phyloP scores from a whole-genome alignment of 2,113 vertebrate genomes.

The Scolopax mira region DNA sequence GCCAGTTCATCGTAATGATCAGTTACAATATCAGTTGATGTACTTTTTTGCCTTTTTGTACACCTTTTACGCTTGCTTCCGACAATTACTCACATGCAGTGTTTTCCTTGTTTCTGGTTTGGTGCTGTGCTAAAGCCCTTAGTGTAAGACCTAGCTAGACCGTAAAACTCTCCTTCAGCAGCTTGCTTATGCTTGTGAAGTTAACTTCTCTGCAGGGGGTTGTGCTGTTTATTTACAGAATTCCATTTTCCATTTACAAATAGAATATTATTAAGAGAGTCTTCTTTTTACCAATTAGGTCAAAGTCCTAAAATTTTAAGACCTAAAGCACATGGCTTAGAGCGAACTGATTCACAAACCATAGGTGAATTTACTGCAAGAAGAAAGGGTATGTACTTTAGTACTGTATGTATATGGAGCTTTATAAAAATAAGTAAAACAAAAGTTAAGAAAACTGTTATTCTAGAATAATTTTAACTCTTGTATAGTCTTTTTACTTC shows the following conservation, averaged over 20 bases:
- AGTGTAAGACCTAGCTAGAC: slow-evolving; percentile 26
- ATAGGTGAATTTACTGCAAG: slow-evolving; percentile 95
- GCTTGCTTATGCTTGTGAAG: slow-evolving; percentile 65
- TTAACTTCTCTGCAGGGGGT: slow-evolving; percentile 68
- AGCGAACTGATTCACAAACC: slow-evolving; percentile 99
- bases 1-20: not conserved
- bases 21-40: not conserved
- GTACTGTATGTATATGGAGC: slow-evolving; percentile 72
- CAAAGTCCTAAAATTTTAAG: slow-evolving; percentile 99
- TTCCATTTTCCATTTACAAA: slow-evolving; percentile 68
- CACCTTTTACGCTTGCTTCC: slow-evolving; percentile 1
- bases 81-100: slow-evolving; percentile 40
- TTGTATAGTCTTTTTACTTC: slow-evolving; percentile 4
- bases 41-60: not conserved
- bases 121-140: slow-evolving; percentile 45
- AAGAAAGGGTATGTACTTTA: slow-evolving; percentile 98
- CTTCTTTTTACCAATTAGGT: slow-evolving; percentile 99
- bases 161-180: slow-evolving; percentile 19
- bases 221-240: slow-evolving; percentile 63
- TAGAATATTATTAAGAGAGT: slow-evolving; percentile 84
- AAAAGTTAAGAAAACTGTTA: slow-evolving; percentile 24
- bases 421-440: slow-evolving; percentile 57
- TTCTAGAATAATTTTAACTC: not conserved
- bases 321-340: slow-evolving; percentile 97
- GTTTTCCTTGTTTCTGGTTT: slow-evolving; percentile 21